Percentiles rank a stretch among this genome's conserved stretches.
Conservation (phyloP, 2,888 invertebrate species). For the Agrotis puta region DNA sequence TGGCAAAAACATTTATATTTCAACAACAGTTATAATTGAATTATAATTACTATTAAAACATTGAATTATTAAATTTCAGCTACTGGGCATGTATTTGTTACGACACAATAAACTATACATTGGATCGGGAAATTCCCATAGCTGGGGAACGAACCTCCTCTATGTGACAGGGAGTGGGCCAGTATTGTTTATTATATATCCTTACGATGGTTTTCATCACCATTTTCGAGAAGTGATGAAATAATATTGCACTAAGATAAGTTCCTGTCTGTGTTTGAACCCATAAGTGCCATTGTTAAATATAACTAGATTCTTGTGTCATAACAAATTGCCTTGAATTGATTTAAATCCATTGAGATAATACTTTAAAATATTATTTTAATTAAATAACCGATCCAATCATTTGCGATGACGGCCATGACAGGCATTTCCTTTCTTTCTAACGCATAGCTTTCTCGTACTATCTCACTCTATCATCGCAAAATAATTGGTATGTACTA, state of each 20-base stretch:
- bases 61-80: constrained; percentile 44
- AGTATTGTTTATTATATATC: too few relatives aligned
- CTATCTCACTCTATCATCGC: constrained; percentile 13
- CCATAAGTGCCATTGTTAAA: background rate
- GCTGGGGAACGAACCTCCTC: background rate
- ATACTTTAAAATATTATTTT: constrained; percentile 34
- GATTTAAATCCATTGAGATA: constrained; percentile 53
- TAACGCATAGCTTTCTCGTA: background rate
- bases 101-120: constrained; percentile 31
- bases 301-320: constrained; percentile 25
- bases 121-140: background rate
- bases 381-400: constrained; percentile 15
- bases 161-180: too few relatives aligned
- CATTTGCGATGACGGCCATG: constrained; percentile 24
- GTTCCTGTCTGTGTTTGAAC: background rate
- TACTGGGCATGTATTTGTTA: constrained; percentile 38
- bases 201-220: background rate
- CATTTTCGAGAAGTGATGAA: background rate
- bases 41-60: constrained; percentile 58
- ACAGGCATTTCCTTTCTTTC: constrained; percentile 17
- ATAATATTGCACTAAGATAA: background rate
- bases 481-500: constrained; percentile 32
- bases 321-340: constrained; percentile 24
- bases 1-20: constrained; percentile 40
- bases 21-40: constrained; percentile 61